A percentile compares a stretch with the other conserved stretches of the same genome.
phyloP scores from a whole-genome alignment of 92 coral and sea anemone genomes.

The Actinostola sp. region DNA sequence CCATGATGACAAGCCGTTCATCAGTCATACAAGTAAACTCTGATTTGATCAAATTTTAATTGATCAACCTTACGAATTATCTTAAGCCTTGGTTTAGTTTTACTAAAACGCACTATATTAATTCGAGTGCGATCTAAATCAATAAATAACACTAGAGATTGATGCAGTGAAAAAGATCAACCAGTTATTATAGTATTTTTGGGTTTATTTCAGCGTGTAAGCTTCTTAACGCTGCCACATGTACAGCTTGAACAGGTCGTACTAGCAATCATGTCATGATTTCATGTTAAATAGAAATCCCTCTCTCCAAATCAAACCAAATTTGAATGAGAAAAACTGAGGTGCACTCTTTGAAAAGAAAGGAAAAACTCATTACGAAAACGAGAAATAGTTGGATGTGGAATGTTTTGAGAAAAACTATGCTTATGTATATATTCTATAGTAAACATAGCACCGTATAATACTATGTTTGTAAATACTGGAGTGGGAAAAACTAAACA shows the following conservation, averaged over 20 bases:
- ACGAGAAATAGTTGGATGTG: not conserved
- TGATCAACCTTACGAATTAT: not conserved
- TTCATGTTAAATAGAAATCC: not conserved
- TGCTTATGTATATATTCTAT: constrained; percentile 28
- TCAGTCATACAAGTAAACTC: constrained; percentile 2
- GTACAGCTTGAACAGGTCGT: constrained; percentile 6
- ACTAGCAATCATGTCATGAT: not conserved
- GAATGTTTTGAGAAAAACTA: constrained; percentile 38
- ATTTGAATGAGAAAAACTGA: not conserved
- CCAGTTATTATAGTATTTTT: not conserved
- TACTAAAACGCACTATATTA: not conserved
- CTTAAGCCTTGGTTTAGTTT: not conserved
- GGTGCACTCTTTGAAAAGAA: not conserved
- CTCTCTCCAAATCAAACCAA: too few relatives aligned
- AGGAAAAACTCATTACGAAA: constrained; percentile 1
- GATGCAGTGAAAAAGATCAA: not conserved
- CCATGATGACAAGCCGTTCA: not conserved
- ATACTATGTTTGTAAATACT: constrained; percentile 41
- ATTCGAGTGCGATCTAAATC: not conserved
- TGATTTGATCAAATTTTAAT: constrained; percentile 14
- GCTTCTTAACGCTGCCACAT: constrained; percentile 1
- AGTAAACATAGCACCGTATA: constrained; percentile 46
- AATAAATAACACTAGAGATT: not conserved
- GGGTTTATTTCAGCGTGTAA: not conserved
- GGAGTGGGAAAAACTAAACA: constrained; percentile 31